Evolutionary conservation across 2,113 vertebrate species (phyloP).

Genomic region (Apeltes quadracus): DNA sequence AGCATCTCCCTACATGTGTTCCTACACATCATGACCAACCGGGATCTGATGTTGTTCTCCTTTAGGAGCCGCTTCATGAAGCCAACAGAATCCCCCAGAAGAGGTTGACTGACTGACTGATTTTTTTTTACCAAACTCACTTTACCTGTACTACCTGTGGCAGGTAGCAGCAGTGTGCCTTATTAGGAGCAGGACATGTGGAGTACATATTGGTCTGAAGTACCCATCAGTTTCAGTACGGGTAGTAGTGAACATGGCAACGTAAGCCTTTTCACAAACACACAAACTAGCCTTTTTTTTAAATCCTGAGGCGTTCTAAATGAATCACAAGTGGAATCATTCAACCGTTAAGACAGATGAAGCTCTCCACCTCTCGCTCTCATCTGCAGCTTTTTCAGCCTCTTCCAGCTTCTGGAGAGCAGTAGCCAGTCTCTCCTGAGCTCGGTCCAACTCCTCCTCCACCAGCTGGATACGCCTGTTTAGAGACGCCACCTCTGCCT

Average conservation of each 20-base stretch:
- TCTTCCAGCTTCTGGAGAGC: conserved; percentile 97
- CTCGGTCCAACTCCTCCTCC: conserved; percentile 96
- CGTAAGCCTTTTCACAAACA: not conserved
- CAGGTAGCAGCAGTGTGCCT: no score
- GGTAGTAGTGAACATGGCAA: not conserved
- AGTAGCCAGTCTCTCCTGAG: conserved; percentile 95
- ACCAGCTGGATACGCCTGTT: conserved; percentile 98
- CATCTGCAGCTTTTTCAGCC: conserved; percentile 96
- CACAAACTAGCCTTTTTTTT: not conserved
- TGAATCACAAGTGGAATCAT: not conserved
- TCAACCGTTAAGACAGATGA: not conserved
- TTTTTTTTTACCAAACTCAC: not conserved
- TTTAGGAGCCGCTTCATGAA: not conserved
- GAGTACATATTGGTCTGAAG: not conserved
- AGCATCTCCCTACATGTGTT: not conserved
- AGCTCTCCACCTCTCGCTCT: conserved; percentile 90
- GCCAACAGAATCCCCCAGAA: not conserved
- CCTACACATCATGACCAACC: not conserved
- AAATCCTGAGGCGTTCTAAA: not conserved
- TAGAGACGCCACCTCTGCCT: conserved; percentile 95
- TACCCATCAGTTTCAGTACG: not conserved
- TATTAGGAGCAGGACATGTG: not conserved
- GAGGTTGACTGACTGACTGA: not conserved
- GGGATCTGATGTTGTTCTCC: not conserved
- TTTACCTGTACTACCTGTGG: not conserved